Evolutionary conservation across 2,113 vertebrate species (phyloP).

Genomic region (Erinaceus europaeus): DNA sequence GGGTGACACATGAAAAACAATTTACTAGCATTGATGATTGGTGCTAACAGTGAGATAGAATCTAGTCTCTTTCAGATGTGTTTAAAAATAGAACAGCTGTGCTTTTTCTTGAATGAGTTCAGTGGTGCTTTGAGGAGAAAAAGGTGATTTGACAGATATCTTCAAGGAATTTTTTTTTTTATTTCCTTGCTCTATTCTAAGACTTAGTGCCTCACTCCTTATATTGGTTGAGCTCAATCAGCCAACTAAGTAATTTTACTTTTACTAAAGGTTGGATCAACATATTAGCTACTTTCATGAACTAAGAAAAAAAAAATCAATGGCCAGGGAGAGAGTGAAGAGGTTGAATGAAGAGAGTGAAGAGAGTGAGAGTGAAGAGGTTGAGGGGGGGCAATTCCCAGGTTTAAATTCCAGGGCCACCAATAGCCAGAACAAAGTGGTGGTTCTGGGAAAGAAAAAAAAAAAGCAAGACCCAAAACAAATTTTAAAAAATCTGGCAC

Average conservation of each 20-base stretch:
- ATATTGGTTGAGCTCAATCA: background rate
- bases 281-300: background rate
- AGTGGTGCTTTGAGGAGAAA: background rate
- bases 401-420: too few relatives aligned
- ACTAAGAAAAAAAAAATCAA: background rate
- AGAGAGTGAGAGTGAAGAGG: too few relatives aligned
- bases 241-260: background rate
- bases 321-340: too few relatives aligned
- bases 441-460: too few relatives aligned
- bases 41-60: background rate
- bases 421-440: too few relatives aligned
- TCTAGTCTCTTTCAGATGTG: background rate
- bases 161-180: conserved; percentile 17
- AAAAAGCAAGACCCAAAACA: too few relatives aligned
- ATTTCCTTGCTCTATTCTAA: background rate
- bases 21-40: background rate
- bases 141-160: background rate
- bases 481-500: background rate
- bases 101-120: conserved; percentile 30
- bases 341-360: too few relatives aligned
- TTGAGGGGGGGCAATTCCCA: too few relatives aligned
- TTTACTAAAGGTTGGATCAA: background rate
- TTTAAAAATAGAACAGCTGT: background rate
- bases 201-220: background rate
- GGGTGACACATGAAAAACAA: background rate